Evolutionary conservation across 2,113 vertebrate genomes (phyloP), one percentile per base, ranked within the genome.

Genomic region (Phycodurus eques): DNA sequence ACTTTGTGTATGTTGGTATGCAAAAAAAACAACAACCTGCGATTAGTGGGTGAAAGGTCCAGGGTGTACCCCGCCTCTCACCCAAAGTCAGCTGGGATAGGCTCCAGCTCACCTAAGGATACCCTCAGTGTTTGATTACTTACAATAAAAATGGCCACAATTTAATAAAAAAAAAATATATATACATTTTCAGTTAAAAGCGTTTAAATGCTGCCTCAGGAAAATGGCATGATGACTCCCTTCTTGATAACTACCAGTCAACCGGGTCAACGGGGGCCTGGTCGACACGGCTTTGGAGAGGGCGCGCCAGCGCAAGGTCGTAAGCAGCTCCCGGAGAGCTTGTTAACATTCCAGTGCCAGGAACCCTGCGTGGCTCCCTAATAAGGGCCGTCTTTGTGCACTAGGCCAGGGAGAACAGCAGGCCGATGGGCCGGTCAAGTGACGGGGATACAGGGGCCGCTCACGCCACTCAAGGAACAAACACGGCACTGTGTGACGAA

Each of bases 311-410:
- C 82, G 70, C 85, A 87, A 78, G 85, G 88, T 76, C 74, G 79
- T 22, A 22, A 84, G 80, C 84, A 82, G 84, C 80, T 76, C 72
- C 70, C 2, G 68, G 76, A 59, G 86, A 87, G 86, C 86, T 90
- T 88, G 89, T 90, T 90, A 90, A 91, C 87, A 90, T 89, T 89
- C 86, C 82, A 80, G 75, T 78, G 77, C 88, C 89, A 87, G 83
- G 59, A 83, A 81, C 80, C 82, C 85, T 9, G 77, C 73, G 60
- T 61, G 74, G 82, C 83, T 82, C 66, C 7, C 84, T 90, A 86
- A 91, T 88, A 90, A 91, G 87, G 71, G 78, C 59, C 43, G 22
- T 78, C 88, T 90, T 84, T 92, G 88, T 90, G 79, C 60, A 61
- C 3, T 44, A 79, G 85, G 84, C 85, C 86, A 68, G 82, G 76